Evolutionary conservation across 2,797 vertebrate genomes (phyloP).

Genomic region (Amphiprion clarkii): DNA sequence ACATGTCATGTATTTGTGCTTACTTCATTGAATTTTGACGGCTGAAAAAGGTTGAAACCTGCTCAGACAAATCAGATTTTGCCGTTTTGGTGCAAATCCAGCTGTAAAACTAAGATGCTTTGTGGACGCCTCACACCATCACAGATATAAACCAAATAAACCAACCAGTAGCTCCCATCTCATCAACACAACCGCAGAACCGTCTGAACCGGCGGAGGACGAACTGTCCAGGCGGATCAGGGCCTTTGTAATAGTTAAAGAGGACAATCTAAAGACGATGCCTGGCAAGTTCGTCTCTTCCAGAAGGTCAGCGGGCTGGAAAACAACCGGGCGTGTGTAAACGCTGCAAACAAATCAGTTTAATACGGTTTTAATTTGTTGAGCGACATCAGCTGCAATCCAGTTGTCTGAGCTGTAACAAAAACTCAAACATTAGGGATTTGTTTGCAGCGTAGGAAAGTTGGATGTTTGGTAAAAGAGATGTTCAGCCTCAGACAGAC

Average conservation of each 20-base stretch:
- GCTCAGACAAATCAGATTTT: neutral
- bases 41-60: no score
- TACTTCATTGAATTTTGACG: no score
- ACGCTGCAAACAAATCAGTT: conserved; percentile 32
- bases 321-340: conserved; percentile 8
- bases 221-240: conserved; percentile 80
- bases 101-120: conserved; percentile 40
- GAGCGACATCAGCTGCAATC: conserved; percentile 1
- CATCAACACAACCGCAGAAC: conserved; percentile 25
- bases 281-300: conserved; percentile 72
- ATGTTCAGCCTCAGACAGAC: conserved; percentile 20
- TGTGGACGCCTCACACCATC: conserved; percentile 39
- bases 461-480: conserved; percentile 33
- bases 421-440: neutral
- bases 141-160: neutral
- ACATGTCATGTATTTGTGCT: no score
- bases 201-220: conserved; percentile 57
- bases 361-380: neutral
- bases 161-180: conserved; percentile 6
- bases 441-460: conserved; percentile 40
- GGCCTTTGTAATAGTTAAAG: conserved; percentile 87
- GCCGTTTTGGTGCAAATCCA: conserved; percentile 36
- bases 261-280: conserved; percentile 88
- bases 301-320: conserved; percentile 54
- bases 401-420: conserved; percentile 1